Base-by-base conservation (phyloP, 2,888 invertebrate species). In the Amblyjoppa proteus region DNA sequence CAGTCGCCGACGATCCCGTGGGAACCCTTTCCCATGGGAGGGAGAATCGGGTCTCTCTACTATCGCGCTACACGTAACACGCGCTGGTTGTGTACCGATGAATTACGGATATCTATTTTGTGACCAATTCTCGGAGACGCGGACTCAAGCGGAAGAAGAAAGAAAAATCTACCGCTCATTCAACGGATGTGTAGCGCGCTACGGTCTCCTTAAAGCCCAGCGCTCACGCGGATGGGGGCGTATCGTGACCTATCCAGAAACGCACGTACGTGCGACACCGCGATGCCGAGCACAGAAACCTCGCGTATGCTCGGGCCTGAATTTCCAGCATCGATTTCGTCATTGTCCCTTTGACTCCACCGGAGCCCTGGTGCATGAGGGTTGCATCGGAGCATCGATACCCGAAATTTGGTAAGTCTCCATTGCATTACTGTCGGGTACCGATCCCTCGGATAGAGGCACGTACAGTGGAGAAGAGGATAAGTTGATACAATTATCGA, bases 1-100 rank as follows among this genome's bases (percentile, higher is more conserved):
- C 82, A 82, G 79, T 85, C 85, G 83, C 45, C 76, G 83, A 82
- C 85, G 70, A 85, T 80, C 82, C 71, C 80, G 76, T 68, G 80
- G 82, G 82, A 82, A 75, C 68, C 66, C 58, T 25, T 58, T 25
- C 58, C 45, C 45, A 13, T 13, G 3, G 45, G 45, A 77, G 53
- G 25, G 73, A 77, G 75, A 71, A 76, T 66, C 71, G 53, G 51
- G 25, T 53, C 16, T 25, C 49, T 51, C 64, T 9, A 41, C 66
- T 31, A n/a, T 76, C 38, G 25, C 28, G 3, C 49, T 34, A 20
- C 49, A 64, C 34, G 38, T 51, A 34, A 76, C 56, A 20, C 28
- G 13, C 16, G 25, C 73, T 73, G 4, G 58, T 5, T 25, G 38
- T 28, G 13, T 74, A 58, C 34, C 45, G 45, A n/a, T 7, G 51